Conservation (phyloP, 2,888 invertebrate species). For the Volucella inanis region DNA sequence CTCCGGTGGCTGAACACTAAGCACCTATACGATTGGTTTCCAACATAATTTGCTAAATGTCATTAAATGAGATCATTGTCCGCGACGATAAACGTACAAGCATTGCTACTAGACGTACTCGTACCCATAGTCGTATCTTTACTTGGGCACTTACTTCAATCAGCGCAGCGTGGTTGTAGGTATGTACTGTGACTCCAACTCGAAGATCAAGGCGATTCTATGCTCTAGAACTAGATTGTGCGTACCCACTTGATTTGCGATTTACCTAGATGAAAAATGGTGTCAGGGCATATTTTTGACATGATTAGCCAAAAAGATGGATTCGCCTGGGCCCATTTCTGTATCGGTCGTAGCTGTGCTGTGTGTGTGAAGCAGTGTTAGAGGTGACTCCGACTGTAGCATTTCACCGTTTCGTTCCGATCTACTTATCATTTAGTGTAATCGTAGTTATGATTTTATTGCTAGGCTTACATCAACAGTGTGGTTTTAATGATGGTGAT, state of each 20-base stretch:
- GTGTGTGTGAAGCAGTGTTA: conserved; percentile 1
- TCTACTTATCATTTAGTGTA: conserved; percentile 74
- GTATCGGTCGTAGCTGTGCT: not conserved
- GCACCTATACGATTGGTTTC: conserved; percentile 71
- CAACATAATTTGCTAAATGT: conserved; percentile 73
- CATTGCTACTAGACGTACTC: conserved; percentile 29
- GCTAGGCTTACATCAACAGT: conserved; percentile 34
- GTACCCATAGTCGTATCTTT: not conserved
- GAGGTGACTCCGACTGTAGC: conserved; percentile 38
- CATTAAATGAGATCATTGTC: conserved; percentile 75
- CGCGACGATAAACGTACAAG: conserved; percentile 59
- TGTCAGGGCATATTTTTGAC: conserved; percentile 68
- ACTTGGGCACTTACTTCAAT: conserved; percentile 53
- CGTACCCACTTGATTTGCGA: conserved; percentile 69
- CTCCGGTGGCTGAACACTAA: conserved; percentile 69
- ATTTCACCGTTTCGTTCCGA: conserved; percentile 69
- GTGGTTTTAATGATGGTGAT: conserved; percentile 69
- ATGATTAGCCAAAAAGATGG: conserved; percentile 72
- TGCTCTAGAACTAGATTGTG: conserved; percentile 63
- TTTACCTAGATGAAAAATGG: conserved; percentile 62
- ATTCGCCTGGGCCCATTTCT: conserved; percentile 42
- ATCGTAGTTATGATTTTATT: conserved; percentile 71
- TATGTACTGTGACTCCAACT: not conserved
- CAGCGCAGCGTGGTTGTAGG: conserved; percentile 16
- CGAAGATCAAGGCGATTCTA: conserved; percentile 46